These are phyloP conservation scores for Melinopterus prodromus DNA, from an alignment of 2,888 invertebrate species.

Conservation along the genomic window DNA sequence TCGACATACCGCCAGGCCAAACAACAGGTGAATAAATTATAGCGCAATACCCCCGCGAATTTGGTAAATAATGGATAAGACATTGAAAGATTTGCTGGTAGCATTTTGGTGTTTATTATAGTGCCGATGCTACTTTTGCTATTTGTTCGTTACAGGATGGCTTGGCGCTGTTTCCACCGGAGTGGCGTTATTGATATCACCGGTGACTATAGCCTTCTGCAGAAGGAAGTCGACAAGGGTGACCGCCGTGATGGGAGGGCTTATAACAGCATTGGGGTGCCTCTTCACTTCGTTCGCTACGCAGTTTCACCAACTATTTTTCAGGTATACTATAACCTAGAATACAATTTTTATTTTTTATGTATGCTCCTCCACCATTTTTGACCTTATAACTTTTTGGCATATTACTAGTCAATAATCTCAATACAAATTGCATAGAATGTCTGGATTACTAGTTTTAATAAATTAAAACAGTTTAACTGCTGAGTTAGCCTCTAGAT, in stretches of 20 bases:
- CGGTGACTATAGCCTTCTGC: constrained; percentile 85
- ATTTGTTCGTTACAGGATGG: constrained; percentile 74
- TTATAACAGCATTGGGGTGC: constrained; percentile 85
- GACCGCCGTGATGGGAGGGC: constrained; percentile 86
- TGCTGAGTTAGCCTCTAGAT: too few relatives aligned
- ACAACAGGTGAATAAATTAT: constrained; percentile 67
- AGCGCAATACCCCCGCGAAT: neutral
- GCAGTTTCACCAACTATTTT: constrained; percentile 88
- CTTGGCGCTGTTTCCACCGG: constrained; percentile 82
- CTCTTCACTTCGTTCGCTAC: constrained; percentile 91
- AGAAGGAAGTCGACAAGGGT: constrained; percentile 87
- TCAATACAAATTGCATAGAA: too few relatives aligned
- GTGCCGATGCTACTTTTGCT: constrained; percentile 18
- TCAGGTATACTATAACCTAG: constrained; percentile 68
- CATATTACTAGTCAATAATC: too few relatives aligned
- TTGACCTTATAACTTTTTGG: too few relatives aligned
- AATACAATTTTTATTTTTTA: neutral
- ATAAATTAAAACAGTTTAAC: too few relatives aligned
- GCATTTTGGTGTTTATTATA: neutral
- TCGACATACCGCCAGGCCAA: constrained; percentile 67
- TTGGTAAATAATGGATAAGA: too few relatives aligned
- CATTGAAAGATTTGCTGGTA: too few relatives aligned
- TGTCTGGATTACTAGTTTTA: too few relatives aligned
- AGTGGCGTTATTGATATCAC: constrained; percentile 81
- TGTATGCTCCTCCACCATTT: too few relatives aligned